Base-by-base conservation (phyloP, 2,888 invertebrate species). In the Itoplectis maculator region DNA sequence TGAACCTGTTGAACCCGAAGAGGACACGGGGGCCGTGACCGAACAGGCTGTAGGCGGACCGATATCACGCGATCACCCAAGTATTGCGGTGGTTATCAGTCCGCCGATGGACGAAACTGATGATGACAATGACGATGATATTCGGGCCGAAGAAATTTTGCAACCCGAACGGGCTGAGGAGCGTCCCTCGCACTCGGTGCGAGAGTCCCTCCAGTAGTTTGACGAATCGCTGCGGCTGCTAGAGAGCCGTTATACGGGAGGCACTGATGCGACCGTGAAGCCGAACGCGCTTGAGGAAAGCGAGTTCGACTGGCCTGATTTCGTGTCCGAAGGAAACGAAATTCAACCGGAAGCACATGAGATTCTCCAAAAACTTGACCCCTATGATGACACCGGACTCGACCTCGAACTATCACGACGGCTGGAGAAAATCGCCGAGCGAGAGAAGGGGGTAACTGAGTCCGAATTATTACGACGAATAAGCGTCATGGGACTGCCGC, bases 331-430 rank as follows among this genome's bases (percentile, higher is more conserved):
- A 8, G 68, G 49, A 18, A 37, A 68, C 2, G 35, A 5, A 8
- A 11, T 42, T 1, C 11, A 8, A 9, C 15, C 23, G 9, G 18
- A 18, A 9, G 49, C 23, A 2, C 47, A 23, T 0, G 7, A 29
- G 23, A 20, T 29, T 15, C 13, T 49, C 3, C 6, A 66, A 9
- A 35, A 29, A n/a, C 8, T 49, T 4, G 68, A 68, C 15, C 68
- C 68, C 4, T 68, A 49, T 18, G 68, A 68, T 35, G 68, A 68
- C 35, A 9, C 15, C 0, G n/a, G 35, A 6, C 15, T 37, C 35
- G 68, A 29, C 29, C 29, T 29, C 5, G 51, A 35, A 13, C 37
- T 49, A 35, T 35, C 35, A 7, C 20, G 45, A 2, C 15, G 70
- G 4, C 5, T 40, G 11, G 42, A 56, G 4, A 29, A 72, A 1